Evolutionary conservation across 2,888 invertebrate species (phyloP).

Genomic region (Clusia tigrina): DNA sequence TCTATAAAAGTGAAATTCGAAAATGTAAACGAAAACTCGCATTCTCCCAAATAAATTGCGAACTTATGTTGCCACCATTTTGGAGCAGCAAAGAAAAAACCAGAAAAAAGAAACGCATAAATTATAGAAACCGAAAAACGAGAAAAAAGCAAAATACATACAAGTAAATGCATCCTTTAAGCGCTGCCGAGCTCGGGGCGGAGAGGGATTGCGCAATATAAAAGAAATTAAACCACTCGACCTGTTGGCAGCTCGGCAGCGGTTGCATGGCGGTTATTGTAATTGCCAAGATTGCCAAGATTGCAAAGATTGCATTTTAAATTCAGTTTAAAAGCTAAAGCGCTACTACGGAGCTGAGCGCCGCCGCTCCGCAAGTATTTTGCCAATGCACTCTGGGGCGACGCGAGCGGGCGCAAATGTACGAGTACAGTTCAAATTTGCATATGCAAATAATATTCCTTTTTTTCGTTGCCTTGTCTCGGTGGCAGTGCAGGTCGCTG

Average conservation of each 20-base stretch:
- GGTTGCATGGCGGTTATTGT: background rate
- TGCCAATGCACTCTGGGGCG: background rate
- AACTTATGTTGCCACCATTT: slow-evolving; percentile 20
- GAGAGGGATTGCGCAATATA: no score
- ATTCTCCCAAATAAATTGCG: slow-evolving; percentile 13
- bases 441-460: slow-evolving; percentile 8
- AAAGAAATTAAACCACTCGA: slow-evolving; percentile 22
- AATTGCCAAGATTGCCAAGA: slow-evolving; percentile 23
- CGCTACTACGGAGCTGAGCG: no score
- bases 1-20: background rate
- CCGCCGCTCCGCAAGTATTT: slow-evolving; percentile 17
- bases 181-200: no score
- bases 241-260: slow-evolving; percentile 18
- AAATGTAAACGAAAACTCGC: background rate
- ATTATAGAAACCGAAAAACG: slow-evolving; percentile 14
- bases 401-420: background rate
- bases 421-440: background rate
- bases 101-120: slow-evolving; percentile 36
- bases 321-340: slow-evolving; percentile 19
- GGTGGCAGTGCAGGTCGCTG: background rate
- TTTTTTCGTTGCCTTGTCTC: background rate
- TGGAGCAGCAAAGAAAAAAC: slow-evolving; percentile 4
- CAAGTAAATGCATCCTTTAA: slow-evolving; percentile 12
- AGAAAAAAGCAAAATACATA: slow-evolving; percentile 41
- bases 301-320: slow-evolving; percentile 27